A percentile compares a stretch with the other conserved stretches of the same genome.
These are phyloP conservation scores for Eustalomyia histrio DNA, from an alignment of 2,888 invertebrate genomes.

Conservation along the genomic window DNA sequence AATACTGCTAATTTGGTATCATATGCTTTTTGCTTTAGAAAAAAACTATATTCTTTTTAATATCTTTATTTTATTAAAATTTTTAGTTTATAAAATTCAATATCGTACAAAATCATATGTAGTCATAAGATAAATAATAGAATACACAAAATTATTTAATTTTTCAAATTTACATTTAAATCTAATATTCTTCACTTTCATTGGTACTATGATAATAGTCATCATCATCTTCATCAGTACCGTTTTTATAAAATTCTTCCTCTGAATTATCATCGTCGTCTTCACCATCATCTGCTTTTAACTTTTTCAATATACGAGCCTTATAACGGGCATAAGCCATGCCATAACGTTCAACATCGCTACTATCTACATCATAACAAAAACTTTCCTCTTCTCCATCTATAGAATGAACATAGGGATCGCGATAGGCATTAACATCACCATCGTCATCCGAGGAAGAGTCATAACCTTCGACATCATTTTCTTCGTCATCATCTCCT, in stretches of 20 bases:
- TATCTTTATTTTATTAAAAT: no score
- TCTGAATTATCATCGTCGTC: constrained; percentile 25
- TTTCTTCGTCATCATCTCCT: constrained; percentile 66
- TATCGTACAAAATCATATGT: no score
- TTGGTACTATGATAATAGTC: constrained; percentile 56
- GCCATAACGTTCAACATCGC: constrained; percentile 83
- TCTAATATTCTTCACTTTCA: constrained; percentile 39
- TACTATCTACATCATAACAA: constrained; percentile 79
- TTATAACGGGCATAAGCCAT: constrained; percentile 85
- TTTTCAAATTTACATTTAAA: no score
- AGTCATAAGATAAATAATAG: no score
- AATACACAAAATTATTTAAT: no score
- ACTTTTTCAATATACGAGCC: constrained; percentile 79
- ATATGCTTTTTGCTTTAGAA: no score
- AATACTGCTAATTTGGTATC: no score
- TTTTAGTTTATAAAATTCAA: no score
- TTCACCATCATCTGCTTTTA: constrained; percentile 59
- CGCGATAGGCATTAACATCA: constrained; percentile 69
- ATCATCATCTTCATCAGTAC: constrained; percentile 48
- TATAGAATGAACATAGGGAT: constrained; percentile 79
- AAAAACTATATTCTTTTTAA: no score
- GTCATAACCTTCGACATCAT: constrained; percentile 67
- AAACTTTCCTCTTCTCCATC: constrained; percentile 76
- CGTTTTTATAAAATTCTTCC: constrained; percentile 14
- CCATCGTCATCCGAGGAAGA: constrained; percentile 72